Evolutionary conservation across 2,797 vertebrate species (phyloP).

Genomic region (Takifugu ocellatus): DNA sequence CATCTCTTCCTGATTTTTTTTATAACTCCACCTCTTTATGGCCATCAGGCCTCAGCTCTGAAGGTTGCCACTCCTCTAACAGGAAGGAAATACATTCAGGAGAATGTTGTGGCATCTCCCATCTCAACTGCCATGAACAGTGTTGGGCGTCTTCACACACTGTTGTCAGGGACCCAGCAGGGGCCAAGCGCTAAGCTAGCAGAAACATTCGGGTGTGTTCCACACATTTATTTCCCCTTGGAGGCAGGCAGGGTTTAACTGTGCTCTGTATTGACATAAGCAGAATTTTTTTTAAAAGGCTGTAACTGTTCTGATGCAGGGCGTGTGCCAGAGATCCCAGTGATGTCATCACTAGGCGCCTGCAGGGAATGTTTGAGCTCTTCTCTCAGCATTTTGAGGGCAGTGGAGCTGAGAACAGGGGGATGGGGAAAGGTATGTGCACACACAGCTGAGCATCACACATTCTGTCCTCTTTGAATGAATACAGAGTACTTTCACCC

Average conservation of each 20-base stretch:
- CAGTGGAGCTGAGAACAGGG: constrained; percentile 64
- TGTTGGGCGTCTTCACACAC: constrained; percentile 79
- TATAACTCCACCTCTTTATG: not conserved
- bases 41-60: constrained; percentile 75
- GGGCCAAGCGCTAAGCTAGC: constrained; percentile 82
- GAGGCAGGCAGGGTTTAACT: too few species aligned
- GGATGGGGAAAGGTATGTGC: constrained; percentile 79
- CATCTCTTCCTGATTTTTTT: too few species aligned
- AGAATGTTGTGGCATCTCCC: constrained; percentile 74
- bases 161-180: constrained; percentile 84
- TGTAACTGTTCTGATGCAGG: constrained; percentile 55
- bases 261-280: not conserved
- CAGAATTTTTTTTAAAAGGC: not conserved
- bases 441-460: not conserved
- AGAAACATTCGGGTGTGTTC: constrained; percentile 78
- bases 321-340: constrained; percentile 87
- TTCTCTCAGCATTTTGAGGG: constrained; percentile 78
- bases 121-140: constrained; percentile 83
- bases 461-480: too few species aligned
- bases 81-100: constrained; percentile 80
- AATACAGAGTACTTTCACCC: not conserved
- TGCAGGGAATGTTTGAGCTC: constrained; percentile 86
- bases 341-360: constrained; percentile 78
- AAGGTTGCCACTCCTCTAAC: constrained; percentile 82
- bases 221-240: not conserved